phyloP scores from a whole-genome alignment of 2,888 invertebrate species.

The Branchellion lobata region DNA sequence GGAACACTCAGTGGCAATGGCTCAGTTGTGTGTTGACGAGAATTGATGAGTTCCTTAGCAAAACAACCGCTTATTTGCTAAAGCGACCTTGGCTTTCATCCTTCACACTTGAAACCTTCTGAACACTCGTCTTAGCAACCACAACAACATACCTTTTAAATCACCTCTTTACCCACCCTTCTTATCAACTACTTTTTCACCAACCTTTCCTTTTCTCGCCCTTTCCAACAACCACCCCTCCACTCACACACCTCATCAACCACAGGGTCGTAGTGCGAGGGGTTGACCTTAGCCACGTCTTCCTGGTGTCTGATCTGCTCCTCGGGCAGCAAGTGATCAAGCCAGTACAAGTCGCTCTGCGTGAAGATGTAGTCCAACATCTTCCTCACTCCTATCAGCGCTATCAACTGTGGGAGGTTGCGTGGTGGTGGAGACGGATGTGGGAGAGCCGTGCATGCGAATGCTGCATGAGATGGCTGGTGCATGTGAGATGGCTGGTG shows the following conservation, averaged over 20 bases:
- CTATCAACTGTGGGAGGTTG: constrained; percentile 51
- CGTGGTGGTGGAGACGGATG: neutral
- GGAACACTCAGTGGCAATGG: too few relatives aligned
- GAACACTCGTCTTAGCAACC: too few relatives aligned
- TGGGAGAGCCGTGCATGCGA: too few relatives aligned
- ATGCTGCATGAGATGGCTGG: too few relatives aligned
- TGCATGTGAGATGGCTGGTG: too few relatives aligned
- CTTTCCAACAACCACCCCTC: neutral
- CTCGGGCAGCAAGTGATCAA: constrained; percentile 62
- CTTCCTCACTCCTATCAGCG: constrained; percentile 61
- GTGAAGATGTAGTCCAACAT: constrained; percentile 60
- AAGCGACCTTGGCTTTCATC: too few relatives aligned
- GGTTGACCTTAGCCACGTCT: constrained; percentile 54
- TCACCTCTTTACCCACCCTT: neutral
- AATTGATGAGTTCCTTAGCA: neutral
- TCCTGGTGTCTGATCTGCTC: constrained; percentile 57
- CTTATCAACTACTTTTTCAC: neutral
- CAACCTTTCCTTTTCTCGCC: neutral
- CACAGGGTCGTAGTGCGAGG: neutral
- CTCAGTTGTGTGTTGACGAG: too few relatives aligned
- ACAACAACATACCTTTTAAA: too few relatives aligned
- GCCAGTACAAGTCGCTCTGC: constrained; percentile 60
- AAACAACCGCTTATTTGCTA: too few relatives aligned
- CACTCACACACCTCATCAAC: too few relatives aligned
- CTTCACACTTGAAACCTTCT: too few relatives aligned